Base-by-base conservation (phyloP, 2,797 vertebrate genomes). In the Aselliscus stoliczkanus region DNA sequence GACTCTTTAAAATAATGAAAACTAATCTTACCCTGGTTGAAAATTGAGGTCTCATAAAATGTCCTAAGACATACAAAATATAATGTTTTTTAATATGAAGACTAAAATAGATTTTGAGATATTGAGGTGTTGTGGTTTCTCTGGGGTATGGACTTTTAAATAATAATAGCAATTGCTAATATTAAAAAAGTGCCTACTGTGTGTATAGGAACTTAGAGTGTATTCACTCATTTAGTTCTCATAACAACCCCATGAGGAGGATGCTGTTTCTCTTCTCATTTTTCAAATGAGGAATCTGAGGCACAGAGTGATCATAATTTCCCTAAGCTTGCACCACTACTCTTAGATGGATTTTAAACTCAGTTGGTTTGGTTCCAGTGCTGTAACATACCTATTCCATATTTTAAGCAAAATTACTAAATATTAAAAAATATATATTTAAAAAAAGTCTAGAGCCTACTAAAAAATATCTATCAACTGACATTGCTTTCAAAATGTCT, bases 341-440 rank as follows among this genome's bases (percentile, higher is more conserved):
- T 80, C 29, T 82, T 56, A 87, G 60, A 64, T 87, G 39, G 37
- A 89, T 39, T 93, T 93, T 87, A 79, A 93, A 72, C 31, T 91
- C 34, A 76, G 10, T 21, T 85, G 8, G 8, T 82, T 95, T 90
- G 58, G 23, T 0, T 76, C 25, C 13, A 96, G 73, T 47, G 67
- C 12, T 82, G 3, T 82, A 44, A n/a, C 8, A 76, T 9, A 23
- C 44, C 29, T 93, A 25, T 90, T n/a, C 21, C 90, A 5, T 81
- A 69, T 93, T 82, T 96, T 56, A 84, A 95, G 72, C 42, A 58
- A 85, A 91, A 81, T 86, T 70, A 65, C 15, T 14, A 2, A 58
- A 79, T 50, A 52, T 60, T 90, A 37, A 31, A 89, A 90, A 94
- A 58, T 76, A 58, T 4, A 52, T 50, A 31, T 62, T 58, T 14